Conservation (phyloP, 2,888 invertebrate species). For the Lepidochitona cinerea region DNA sequence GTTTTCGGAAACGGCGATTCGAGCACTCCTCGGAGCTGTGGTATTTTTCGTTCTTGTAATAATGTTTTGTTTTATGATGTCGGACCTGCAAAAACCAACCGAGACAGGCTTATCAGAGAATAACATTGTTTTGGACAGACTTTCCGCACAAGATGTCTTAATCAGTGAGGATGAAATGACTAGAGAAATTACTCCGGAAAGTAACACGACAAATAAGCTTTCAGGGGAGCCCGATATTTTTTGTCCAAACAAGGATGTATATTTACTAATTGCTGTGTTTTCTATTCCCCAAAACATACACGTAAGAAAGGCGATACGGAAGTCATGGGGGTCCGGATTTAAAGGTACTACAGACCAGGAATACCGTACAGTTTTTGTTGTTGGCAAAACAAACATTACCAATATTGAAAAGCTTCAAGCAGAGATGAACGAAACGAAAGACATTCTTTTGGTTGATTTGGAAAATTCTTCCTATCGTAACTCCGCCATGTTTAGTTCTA, state of each 20-base stretch:
- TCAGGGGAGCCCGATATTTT: not conserved
- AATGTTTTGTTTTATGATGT: no score
- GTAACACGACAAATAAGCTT: no score
- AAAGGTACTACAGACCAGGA: not conserved
- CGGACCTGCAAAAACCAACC: no score
- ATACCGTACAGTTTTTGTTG: not conserved
- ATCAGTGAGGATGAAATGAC: no score
- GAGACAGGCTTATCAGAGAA: no score
- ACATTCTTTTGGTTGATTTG: not conserved
- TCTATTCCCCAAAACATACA: not conserved
- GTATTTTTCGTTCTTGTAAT: no score
- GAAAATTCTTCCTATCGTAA: not conserved
- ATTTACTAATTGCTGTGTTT: not conserved
- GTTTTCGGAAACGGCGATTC: no score
- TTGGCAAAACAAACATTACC: not conserved
- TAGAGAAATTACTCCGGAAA: no score
- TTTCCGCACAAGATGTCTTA: no score
- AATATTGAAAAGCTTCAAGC: not conserved
- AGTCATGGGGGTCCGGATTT: not conserved
- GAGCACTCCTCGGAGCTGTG: no score
- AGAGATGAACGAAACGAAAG: not conserved
- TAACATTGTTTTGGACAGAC: no score
- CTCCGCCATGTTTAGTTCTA: not conserved
- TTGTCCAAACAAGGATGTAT: not conserved
- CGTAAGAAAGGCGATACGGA: not conserved